Evolutionary conservation across 2,113 vertebrate genomes (phyloP).

Genomic region (Agelaius phoeniceus): DNA sequence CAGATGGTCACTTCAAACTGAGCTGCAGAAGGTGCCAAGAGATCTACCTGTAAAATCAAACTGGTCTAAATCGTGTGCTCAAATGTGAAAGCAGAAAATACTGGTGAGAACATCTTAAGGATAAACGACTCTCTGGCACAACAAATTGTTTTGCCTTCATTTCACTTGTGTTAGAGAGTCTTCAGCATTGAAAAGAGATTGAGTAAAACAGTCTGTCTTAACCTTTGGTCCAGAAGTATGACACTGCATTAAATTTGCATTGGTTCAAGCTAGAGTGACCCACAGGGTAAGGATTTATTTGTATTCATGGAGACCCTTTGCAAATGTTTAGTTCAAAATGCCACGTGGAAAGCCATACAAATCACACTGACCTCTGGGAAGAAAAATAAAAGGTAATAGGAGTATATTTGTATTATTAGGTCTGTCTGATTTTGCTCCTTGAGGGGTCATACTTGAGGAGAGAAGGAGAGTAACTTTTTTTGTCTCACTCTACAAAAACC

Average conservation of each 20-base stretch:
- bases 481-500: background rate
- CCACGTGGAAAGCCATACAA: background rate
- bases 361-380: background rate
- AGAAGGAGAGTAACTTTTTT: background rate
- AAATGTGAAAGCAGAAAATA: background rate
- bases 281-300: background rate
- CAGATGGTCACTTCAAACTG: background rate
- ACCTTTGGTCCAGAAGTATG: background rate
- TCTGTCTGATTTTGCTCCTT: background rate
- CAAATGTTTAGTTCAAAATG: background rate
- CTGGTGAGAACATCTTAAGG: background rate
- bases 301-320: background rate
- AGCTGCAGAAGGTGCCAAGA: background rate
- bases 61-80: background rate
- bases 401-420: background rate
- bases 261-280: background rate
- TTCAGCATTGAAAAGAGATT: background rate
- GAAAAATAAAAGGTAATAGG: background rate
- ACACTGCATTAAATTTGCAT: background rate
- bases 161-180: background rate
- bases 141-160: background rate
- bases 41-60: background rate
- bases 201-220: background rate
- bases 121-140: background rate
- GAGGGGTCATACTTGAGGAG: background rate